phyloP scores from a whole-genome alignment of 2,797 vertebrate genomes.

The Pygocentrus nattereri region DNA sequence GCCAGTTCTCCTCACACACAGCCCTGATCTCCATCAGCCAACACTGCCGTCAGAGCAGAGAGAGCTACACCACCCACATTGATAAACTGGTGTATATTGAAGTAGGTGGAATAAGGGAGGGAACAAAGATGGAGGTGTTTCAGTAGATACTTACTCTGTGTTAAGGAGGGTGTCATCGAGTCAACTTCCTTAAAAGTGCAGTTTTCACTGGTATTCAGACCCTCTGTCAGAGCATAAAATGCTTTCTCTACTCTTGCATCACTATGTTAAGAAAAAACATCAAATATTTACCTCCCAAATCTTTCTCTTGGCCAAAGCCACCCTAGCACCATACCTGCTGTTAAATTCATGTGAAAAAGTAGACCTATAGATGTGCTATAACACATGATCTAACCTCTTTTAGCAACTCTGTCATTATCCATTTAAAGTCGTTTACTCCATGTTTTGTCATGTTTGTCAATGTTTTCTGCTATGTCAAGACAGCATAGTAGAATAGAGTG shows the following conservation, averaged over 20 bases:
- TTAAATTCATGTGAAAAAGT: background rate
- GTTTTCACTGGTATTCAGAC: background rate
- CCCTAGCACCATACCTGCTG: too few species aligned
- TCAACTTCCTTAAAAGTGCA: background rate
- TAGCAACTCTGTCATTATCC: background rate
- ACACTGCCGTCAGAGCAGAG: background rate
- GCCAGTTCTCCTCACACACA: slow-evolving; percentile 90
- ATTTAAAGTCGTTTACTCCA: background rate
- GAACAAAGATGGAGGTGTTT: background rate
- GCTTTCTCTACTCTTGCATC: background rate
- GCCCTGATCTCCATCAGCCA: slow-evolving; percentile 67
- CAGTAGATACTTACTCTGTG: background rate
- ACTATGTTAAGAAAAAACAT: background rate
- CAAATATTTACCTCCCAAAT: background rate
- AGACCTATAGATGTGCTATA: background rate
- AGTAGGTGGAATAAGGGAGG: background rate
- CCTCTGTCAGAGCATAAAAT: background rate
- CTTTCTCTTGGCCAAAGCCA: background rate
- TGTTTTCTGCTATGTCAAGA: background rate
- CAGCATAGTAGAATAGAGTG: background rate
- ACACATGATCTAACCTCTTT: background rate
- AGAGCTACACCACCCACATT: background rate
- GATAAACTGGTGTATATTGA: background rate
- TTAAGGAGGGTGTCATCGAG: background rate
- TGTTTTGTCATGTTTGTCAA: background rate